Base-by-base conservation (phyloP, 2,888 invertebrate species). In the Pseudoips prasinana region DNA sequence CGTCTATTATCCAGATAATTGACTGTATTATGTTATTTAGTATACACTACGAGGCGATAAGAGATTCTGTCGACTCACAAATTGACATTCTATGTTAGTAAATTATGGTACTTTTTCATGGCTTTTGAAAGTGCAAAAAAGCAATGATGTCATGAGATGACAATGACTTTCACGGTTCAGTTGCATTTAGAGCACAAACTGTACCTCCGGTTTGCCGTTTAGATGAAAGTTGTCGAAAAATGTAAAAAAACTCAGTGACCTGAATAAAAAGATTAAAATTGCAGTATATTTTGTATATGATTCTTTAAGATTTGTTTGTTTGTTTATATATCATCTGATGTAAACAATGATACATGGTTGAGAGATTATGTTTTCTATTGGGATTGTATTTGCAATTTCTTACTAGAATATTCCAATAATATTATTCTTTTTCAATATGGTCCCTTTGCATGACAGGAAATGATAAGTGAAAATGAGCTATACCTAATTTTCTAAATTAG, bases 111-210 rank as follows among this genome's bases (percentile, higher is more conserved):
- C 33, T 39, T 54, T 45, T 51, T 54, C 35, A 46, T 56, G 46
- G 50, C 48, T 71, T 79, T 79, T 73, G 81, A 81, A 82, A 82
- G 79, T 76, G 68, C 69, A 84, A 84, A 80, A 85, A 81, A 75
- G 65, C 64, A 60, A 75, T 85, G 88, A 86, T 87, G 88, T 84
- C 87, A 87, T 77, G 66, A 39, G 71, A 73, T 76, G 84, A 79
- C 84, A 83, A 78, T 85, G 86, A 86, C 87, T 87, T 87, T 88
- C 87, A 88, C 85, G 87, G 87, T 87, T 87, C 82, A 85, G 75
- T 68, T 85, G 78, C 75, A 86, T 84, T 82, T 79, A 57, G 86
- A 82, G 75, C 84, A 75, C 70, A 72, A 83, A 84, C 83, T 79
- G 84, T 85, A 84, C 77, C 75, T 79, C 60, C 44, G 61, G 58